Percentiles rank a stretch among this genome's conserved stretches.
Evolutionary conservation across 2,113 vertebrate species (phyloP).

Genomic region (Todiramphus chloris): DNA sequence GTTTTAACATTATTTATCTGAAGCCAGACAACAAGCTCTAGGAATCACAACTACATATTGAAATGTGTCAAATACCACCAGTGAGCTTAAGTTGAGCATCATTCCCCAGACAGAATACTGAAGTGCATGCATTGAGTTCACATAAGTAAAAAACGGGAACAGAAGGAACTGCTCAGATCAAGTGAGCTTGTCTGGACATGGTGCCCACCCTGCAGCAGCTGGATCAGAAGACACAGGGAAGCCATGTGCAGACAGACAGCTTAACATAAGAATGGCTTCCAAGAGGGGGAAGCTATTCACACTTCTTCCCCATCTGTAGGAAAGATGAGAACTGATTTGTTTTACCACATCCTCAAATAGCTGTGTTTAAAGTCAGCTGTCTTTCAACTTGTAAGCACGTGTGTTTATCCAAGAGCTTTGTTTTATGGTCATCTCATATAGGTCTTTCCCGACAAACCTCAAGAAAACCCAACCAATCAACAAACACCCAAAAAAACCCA

Average conservation of each 20-base stretch:
- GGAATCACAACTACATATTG: neutral
- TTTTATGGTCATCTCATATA: neutral
- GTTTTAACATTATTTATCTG: neutral
- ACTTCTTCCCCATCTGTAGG: neutral
- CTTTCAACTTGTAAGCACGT: neutral
- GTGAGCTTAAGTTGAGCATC: neutral
- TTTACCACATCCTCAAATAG: neutral
- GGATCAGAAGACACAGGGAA: neutral
- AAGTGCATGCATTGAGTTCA: neutral
- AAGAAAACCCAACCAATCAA: neutral
- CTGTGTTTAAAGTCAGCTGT: neutral
- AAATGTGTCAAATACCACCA: neutral
- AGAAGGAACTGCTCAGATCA: neutral
- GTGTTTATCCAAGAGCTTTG: neutral
- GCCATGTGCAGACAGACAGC: neutral
- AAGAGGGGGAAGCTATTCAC: neutral
- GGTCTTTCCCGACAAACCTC: neutral
- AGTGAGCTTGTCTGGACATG: neutral
- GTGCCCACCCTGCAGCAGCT: neutral
- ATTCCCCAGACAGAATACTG: neutral
- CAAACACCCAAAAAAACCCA: neutral
- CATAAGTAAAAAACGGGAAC: neutral
- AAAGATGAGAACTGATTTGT: neutral
- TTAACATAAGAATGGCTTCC: neutral
- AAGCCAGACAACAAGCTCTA: neutral